phyloP scores from a whole-genome alignment of 37 sponge, comb jelly and placozoan species.

The Corticium candelabrum region DNA sequence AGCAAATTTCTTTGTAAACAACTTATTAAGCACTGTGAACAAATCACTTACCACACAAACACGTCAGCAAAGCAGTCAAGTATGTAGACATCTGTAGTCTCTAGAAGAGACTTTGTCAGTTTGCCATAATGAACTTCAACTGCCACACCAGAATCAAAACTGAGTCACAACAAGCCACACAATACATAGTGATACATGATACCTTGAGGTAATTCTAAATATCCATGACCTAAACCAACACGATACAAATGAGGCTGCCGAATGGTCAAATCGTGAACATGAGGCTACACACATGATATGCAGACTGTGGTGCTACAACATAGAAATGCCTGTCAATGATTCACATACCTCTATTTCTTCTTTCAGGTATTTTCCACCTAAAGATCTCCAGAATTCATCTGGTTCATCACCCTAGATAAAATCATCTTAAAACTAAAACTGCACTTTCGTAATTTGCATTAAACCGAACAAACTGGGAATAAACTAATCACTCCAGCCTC shows the following conservation, averaged over 20 bases:
- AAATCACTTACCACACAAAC: conserved; percentile 5
- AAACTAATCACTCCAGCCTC: conserved; percentile 31
- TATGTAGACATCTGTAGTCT: background rate
- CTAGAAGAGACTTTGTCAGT: background rate
- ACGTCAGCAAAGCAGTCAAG: background rate
- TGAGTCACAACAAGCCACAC: background rate
- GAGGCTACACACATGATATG: background rate
- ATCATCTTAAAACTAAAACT: too few relatives aligned
- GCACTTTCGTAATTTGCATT: too few relatives aligned
- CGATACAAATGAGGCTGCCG: conserved; percentile 27
- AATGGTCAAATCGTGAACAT: background rate
- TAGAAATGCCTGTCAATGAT: background rate
- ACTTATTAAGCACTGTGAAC: background rate
- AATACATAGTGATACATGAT: conserved; percentile 22
- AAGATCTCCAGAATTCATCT: conserved; percentile 65
- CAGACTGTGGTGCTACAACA: background rate
- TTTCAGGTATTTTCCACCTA: conserved; percentile 35
- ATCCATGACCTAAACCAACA: conserved; percentile 77
- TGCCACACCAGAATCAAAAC: background rate
- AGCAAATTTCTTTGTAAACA: too few relatives aligned
- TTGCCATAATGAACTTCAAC: background rate
- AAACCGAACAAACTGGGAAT: too few relatives aligned
- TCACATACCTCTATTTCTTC: background rate
- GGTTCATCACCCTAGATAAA: conserved; percentile 45
- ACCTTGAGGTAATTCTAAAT: conserved; percentile 84